Conservation (phyloP, 2,113 vertebrate genomes). For the Proterorhinus semilunaris region DNA sequence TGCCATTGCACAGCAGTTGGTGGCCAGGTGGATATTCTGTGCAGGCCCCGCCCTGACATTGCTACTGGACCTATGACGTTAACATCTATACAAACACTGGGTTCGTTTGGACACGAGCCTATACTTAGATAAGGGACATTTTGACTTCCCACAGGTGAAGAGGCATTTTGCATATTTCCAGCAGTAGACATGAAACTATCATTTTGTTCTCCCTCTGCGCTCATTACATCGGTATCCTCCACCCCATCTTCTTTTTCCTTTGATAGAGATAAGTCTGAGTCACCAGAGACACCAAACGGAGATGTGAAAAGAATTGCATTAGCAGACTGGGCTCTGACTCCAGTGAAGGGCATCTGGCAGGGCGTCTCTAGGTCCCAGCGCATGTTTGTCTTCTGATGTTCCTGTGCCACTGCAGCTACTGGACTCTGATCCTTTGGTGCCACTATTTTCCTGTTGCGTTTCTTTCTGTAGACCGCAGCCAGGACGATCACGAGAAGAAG, state of each 20-base stretch:
- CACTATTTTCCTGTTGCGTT: slow-evolving; percentile 54
- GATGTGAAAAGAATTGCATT: slow-evolving; percentile 57
- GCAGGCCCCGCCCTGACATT: slow-evolving; percentile 14
- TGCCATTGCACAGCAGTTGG: slow-evolving; percentile 62
- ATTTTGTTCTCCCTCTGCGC: background rate
- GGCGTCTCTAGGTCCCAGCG: slow-evolving; percentile 7
- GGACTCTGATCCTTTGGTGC: slow-evolving; percentile 11
- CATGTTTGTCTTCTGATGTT: slow-evolving; percentile 3
- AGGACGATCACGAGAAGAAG: slow-evolving; percentile 49
- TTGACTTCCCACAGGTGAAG: slow-evolving; percentile 29
- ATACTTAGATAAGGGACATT: slow-evolving; percentile 70
- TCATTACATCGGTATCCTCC: no score
- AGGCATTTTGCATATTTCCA: background rate
- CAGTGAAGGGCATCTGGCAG: slow-evolving; percentile 6
- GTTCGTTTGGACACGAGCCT: slow-evolving; percentile 40
- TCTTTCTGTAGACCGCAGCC: slow-evolving; percentile 50
- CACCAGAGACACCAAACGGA: slow-evolving; percentile 18
- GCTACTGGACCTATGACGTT: background rate
- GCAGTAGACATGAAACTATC: background rate
- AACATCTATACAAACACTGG: slow-evolving; percentile 3
- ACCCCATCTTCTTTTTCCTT: background rate
- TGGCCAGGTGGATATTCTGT: slow-evolving; percentile 73
- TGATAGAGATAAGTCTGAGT: background rate
- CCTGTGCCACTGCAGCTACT: background rate
- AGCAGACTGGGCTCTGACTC: slow-evolving; percentile 69